A percentile compares a stretch with the other conserved stretches of the same genome.
phyloP scores from a whole-genome alignment of 2,113 vertebrate genomes.

The Grus americana region DNA sequence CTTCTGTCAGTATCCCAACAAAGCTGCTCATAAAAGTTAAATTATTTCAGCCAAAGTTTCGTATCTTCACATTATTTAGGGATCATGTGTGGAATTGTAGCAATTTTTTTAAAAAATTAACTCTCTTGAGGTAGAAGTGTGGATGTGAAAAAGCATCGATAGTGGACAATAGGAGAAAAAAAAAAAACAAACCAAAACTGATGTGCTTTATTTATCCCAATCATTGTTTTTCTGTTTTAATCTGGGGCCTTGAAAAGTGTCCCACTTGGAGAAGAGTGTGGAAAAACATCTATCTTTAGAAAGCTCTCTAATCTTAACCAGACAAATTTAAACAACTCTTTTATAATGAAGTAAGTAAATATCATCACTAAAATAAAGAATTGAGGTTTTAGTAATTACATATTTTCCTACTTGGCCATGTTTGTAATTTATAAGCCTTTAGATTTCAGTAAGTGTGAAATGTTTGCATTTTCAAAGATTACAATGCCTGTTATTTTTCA shows the following conservation, averaged over 20 bases:
- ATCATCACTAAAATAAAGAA: background rate
- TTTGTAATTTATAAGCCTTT: background rate
- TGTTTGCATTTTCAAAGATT: background rate
- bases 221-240: slow-evolving; percentile 43
- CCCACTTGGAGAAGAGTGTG: slow-evolving; percentile 10
- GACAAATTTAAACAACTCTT: background rate
- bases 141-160: background rate
- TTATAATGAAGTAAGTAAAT: background rate
- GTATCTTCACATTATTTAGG: background rate
- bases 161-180: background rate
- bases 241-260: slow-evolving; percentile 34
- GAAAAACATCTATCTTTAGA: slow-evolving; percentile 53
- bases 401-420: background rate
- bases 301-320: slow-evolving; percentile 31
- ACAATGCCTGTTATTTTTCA: background rate
- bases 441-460: background rate
- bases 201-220: background rate
- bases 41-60: background rate
- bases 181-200: background rate
- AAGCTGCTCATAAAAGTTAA: background rate
- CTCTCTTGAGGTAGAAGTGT: background rate
- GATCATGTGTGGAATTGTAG: background rate
- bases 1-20: background rate
- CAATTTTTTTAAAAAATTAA: background rate
- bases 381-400: background rate